A percentile compares a stretch with the other conserved stretches of the same genome.
Conservation (phyloP, 2,797 vertebrate species). For the Acanthurus lineatus region DNA sequence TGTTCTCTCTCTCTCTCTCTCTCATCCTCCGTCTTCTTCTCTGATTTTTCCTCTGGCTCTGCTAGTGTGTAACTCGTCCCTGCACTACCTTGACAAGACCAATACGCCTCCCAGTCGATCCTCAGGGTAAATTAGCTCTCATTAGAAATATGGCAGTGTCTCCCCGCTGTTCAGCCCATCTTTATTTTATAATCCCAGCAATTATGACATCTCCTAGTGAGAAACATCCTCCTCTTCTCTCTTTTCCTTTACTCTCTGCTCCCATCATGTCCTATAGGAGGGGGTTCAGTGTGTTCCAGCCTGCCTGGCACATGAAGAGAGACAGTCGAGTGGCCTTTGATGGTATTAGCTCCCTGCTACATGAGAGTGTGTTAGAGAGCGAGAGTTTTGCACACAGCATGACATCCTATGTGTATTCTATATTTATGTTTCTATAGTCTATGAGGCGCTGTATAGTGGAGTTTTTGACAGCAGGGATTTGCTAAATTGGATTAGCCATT, state of each 20-base stretch:
- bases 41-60: slow-evolving; percentile 20
- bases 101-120: slow-evolving; percentile 25
- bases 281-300: slow-evolving; percentile 8
- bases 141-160: slow-evolving; percentile 36
- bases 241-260: slow-evolving; percentile 1
- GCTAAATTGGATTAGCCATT: slow-evolving; percentile 68
- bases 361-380: slow-evolving; percentile 9
- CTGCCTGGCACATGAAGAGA: slow-evolving; percentile 45
- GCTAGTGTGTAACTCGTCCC: slow-evolving; percentile 20
- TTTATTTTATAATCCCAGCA: slow-evolving; percentile 49
- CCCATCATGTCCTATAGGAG: slow-evolving; percentile 31
- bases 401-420: slow-evolving; percentile 32
- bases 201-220: slow-evolving; percentile 49
- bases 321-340: slow-evolving; percentile 57
- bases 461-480: slow-evolving; percentile 45
- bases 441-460: slow-evolving; percentile 20
- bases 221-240: slow-evolving; percentile 26
- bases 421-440: slow-evolving; percentile 35
- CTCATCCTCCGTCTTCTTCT: slow-evolving; percentile 35
- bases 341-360: slow-evolving; percentile 45
- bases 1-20: neutral
- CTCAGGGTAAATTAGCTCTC: slow-evolving; percentile 49
- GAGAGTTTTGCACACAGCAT: slow-evolving; percentile 11
- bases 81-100: slow-evolving; percentile 27
- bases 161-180: slow-evolving; percentile 27